Percentiles rank a stretch among this genome's conserved stretches.
Conservation (phyloP, 92 coral and sea anemone genomes). For the Epizoanthus scotinus region DNA sequence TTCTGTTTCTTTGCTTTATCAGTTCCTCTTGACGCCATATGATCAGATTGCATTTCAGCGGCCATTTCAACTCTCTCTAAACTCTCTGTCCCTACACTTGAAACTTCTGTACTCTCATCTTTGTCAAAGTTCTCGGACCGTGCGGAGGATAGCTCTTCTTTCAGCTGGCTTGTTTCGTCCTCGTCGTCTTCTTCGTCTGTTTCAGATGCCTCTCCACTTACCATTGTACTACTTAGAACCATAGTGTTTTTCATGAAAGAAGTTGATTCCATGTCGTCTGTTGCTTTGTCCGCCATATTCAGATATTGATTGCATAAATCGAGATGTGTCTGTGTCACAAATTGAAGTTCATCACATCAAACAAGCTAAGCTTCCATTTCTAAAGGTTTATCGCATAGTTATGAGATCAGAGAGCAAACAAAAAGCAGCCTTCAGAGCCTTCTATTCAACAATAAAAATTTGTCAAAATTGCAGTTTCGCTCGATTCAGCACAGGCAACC, state of each 20-base stretch:
- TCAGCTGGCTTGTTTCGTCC: constrained; percentile 27
- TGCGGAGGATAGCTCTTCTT: constrained; percentile 33
- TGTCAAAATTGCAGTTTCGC: too few species aligned
- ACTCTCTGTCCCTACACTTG: constrained; percentile 15
- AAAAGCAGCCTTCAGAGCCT: too few species aligned
- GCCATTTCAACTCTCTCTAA: constrained; percentile 26
- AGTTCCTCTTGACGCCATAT: constrained; percentile 17
- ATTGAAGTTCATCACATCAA: background rate
- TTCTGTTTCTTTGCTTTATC: constrained; percentile 69
- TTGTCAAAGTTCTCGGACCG: constrained; percentile 18
- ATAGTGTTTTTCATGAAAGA: constrained; percentile 86
- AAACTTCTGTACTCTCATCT: constrained; percentile 10
- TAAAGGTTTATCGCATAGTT: too few species aligned
- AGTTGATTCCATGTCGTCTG: constrained; percentile 51
- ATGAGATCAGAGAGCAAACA: too few species aligned
- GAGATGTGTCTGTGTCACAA: constrained; percentile 42
- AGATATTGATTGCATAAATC: too few species aligned
- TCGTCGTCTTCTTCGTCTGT: constrained; percentile 90
- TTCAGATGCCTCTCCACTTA: constrained; percentile 92
- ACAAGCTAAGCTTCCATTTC: background rate
- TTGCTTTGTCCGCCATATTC: constrained; percentile 56
- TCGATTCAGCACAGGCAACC: too few species aligned
- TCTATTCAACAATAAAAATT: too few species aligned
- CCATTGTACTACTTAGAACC: constrained; percentile 82
- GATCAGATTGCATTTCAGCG: constrained; percentile 14